These are phyloP conservation scores for Pegoplata infirma DNA, from an alignment of 2,888 invertebrate genomes.

Conservation along the genomic window DNA sequence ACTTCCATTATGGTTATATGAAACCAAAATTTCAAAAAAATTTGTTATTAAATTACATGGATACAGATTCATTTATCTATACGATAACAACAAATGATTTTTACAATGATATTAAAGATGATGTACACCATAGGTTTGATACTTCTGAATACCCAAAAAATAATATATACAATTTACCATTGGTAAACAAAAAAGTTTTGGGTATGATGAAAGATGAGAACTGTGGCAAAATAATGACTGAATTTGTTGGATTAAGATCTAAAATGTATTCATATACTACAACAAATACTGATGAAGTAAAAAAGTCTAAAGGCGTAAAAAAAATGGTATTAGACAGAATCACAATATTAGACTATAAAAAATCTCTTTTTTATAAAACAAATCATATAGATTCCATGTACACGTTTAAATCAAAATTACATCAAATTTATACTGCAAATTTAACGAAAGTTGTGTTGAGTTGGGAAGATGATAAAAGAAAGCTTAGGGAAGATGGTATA, in stretches of 20 bases:
- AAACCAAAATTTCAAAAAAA: slow-evolving; percentile 20
- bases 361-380: no score
- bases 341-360: no score
- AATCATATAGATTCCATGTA: no score
- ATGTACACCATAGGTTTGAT: slow-evolving; percentile 67
- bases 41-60: slow-evolving; percentile 38
- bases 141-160: slow-evolving; percentile 66
- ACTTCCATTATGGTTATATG: no score
- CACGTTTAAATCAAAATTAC: no score
- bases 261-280: slow-evolving; percentile 16
- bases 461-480: no score
- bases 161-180: slow-evolving; percentile 67
- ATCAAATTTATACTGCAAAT: no score
- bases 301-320: no score
- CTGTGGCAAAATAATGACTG: slow-evolving; percentile 36
- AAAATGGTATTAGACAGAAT: no score
- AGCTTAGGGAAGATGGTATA: no score
- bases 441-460: no score
- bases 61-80: slow-evolving; percentile 52
- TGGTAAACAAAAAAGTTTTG: slow-evolving; percentile 34
- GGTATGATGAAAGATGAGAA: slow-evolving; percentile 60
- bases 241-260: slow-evolving; percentile 40
- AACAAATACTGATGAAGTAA: no score
- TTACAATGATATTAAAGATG: slow-evolving; percentile 49
- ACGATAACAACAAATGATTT: slow-evolving; percentile 49